Evolutionary conservation across 2,113 vertebrate genomes (phyloP), one percentile per base, ranked within the genome.

Genomic region (Sterrhoptilus dennistouni): DNA sequence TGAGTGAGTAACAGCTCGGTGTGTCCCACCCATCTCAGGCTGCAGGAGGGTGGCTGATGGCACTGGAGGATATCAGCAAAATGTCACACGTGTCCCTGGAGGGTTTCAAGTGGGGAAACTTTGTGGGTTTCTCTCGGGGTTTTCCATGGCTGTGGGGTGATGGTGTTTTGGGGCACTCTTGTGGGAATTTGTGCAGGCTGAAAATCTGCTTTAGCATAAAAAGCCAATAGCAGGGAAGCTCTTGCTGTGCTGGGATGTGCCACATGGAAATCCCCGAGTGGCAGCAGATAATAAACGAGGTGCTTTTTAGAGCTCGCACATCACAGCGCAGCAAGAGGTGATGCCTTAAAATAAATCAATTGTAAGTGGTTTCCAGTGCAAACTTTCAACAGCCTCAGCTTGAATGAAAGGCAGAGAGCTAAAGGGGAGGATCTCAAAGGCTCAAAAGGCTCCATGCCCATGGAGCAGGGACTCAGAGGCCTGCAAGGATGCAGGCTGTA

Each of bases 301-400:
- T 31, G 87, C 91, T 95, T 92, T 95, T 92, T 96, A 91, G 59
- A 89, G 93, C 95, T 95, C 9, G 0, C 77, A 28, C 93, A 84
- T 86, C 91, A 65, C 57, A 50, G 84, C 59, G 0, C 94, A 79
- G 89, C 96, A 33, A 87, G 94, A 84, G 94, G 89, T 89, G 95
- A 87, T 91, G 84, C 93, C 96, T 96, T 89, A 87, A 96, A 95
- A 94, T 85, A 87, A 87, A 90, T 95, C 65, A 24, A 87, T 92
- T 54, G 64, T 63, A n/a, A 90, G 88, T 74, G 80, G 64, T 66
- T 97, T 77, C 92, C 90, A 86, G 80, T 47, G 28, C 91, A 75
- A 86, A 92, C 89, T 90, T 93, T 6, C 57, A 86, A 12, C 63
- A 78, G 52, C 42, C 23, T 87, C 44, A 0, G 0, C 82, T 72